A percentile compares a stretch with the other conserved stretches of the same genome.
These are phyloP conservation scores for Ladona fulva DNA, from an alignment of 1,140 invertebrate genomes.

Conservation along the genomic window DNA sequence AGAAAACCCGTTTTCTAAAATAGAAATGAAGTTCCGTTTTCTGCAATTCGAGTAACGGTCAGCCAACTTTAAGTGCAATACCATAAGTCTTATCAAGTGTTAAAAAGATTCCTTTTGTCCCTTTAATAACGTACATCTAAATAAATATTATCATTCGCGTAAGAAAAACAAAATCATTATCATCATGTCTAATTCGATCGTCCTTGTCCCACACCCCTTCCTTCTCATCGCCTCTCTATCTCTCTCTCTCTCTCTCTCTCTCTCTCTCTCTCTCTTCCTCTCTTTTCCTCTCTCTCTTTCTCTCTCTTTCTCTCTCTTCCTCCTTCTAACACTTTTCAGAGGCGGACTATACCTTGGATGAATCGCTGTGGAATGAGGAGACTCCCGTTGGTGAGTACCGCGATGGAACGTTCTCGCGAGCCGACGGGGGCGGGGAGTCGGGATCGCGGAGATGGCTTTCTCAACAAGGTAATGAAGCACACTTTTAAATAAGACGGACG, in stretches of 20 bases:
- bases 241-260: not conserved
- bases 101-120: no score
- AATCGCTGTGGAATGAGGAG: conserved; percentile 84
- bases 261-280: not conserved
- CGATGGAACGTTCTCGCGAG: not conserved
- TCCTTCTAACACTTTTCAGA: conserved; percentile 51
- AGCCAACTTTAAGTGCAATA: no score
- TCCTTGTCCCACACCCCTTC: not conserved
- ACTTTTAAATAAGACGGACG: no score
- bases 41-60: no score
- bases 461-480: not conserved
- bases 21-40: no score
- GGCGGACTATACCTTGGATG: conserved; percentile 81
- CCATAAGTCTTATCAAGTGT: no score
- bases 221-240: not conserved
- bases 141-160: no score
- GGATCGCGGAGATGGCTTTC: not conserved
- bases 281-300: not conserved
- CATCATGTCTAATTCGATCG: not conserved
- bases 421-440: not conserved
- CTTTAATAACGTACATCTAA: no score
- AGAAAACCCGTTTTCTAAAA: no score
- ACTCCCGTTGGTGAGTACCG: conserved; percentile 41
- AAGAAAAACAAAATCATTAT: no score
- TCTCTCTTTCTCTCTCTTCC: not conserved